These are phyloP conservation scores for Galerucella nymphaeae DNA, from an alignment of 2,888 invertebrate genomes.

Conservation along the genomic window DNA sequence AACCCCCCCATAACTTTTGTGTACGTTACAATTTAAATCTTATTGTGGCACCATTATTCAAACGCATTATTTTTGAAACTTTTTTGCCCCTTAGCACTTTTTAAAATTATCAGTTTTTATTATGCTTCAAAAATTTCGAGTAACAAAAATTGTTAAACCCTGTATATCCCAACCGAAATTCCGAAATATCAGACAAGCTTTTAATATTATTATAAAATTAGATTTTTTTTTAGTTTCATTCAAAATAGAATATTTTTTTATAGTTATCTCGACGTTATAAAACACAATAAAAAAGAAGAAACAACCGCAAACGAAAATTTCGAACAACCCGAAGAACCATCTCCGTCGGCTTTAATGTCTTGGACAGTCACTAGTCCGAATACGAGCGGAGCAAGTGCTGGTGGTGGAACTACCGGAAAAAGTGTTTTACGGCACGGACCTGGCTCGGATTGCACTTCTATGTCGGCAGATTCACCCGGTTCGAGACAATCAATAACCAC, in stretches of 20 bases:
- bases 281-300: constrained; percentile 67
- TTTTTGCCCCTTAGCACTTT: too few species aligned
- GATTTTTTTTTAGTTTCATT: too few species aligned
- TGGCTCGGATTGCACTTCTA: constrained; percentile 73
- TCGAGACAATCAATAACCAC: constrained; percentile 69
- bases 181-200: too few species aligned
- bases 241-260: constrained; percentile 44
- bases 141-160: too few species aligned
- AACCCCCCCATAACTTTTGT: too few species aligned
- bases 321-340: constrained; percentile 31
- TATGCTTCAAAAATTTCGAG: too few species aligned
- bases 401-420: constrained; percentile 48
- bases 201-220: too few species aligned
- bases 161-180: too few species aligned
- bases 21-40: too few species aligned
- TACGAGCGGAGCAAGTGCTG: constrained; percentile 1
- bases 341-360: constrained; percentile 49
- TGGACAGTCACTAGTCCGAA: constrained; percentile 50
- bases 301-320: constrained; percentile 25
- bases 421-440: constrained; percentile 61
- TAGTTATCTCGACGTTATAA: constrained; percentile 79
- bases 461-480: constrained; percentile 76
- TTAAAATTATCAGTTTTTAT: too few species aligned
- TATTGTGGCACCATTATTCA: too few species aligned
- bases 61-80: too few species aligned